Percentiles rank a stretch among this genome's conserved stretches.
Conservation (phyloP, 2,797 vertebrate genomes). For the Acomys russatus region DNA sequence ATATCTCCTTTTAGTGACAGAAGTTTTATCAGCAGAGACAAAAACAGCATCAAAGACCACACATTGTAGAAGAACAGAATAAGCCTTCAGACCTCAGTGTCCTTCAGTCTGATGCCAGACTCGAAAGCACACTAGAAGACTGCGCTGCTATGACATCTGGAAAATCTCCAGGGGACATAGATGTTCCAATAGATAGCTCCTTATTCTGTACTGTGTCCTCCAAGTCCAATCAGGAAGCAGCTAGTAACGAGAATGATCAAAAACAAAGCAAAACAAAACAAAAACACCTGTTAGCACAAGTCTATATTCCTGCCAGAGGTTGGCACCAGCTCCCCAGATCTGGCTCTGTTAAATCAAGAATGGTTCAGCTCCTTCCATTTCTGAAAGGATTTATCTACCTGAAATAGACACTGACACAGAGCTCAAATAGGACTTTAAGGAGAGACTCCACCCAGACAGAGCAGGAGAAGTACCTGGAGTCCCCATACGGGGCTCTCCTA, state of each 20-base stretch:
- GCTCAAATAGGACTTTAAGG: conserved; percentile 87
- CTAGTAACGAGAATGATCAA: conserved; percentile 45
- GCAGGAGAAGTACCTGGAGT: conserved; percentile 72
- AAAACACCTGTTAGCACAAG: conserved; percentile 63
- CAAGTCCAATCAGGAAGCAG: conserved; percentile 79
- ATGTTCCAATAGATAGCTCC: conserved; percentile 82
- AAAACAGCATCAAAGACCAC: conserved; percentile 81
- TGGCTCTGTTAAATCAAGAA: conserved; percentile 89
- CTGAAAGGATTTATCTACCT: conserved; percentile 94
- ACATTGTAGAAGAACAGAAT: conserved; percentile 73
- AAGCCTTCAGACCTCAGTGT: conserved; percentile 74
- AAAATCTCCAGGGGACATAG: conserved; percentile 72
- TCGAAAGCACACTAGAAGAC: conserved; percentile 83
- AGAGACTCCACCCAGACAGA: conserved; percentile 79
- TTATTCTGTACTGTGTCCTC: conserved; percentile 86
- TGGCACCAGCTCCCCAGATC: conserved; percentile 79
- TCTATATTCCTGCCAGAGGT: conserved; percentile 64
- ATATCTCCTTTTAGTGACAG: conserved; percentile 93
- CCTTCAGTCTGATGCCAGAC: conserved; percentile 78
- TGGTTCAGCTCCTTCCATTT: conserved; percentile 94
- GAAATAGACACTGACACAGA: conserved; percentile 92
- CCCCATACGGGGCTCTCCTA: conserved; percentile 80
- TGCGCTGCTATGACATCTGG: conserved; percentile 65
- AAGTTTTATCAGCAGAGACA: conserved; percentile 82
- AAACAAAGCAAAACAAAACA: too few species aligned